A percentile compares a stretch with the other conserved stretches of the same genome.
phyloP scores from a whole-genome alignment of 2,113 vertebrate species.

The Atherinomorus stipes region DNA sequence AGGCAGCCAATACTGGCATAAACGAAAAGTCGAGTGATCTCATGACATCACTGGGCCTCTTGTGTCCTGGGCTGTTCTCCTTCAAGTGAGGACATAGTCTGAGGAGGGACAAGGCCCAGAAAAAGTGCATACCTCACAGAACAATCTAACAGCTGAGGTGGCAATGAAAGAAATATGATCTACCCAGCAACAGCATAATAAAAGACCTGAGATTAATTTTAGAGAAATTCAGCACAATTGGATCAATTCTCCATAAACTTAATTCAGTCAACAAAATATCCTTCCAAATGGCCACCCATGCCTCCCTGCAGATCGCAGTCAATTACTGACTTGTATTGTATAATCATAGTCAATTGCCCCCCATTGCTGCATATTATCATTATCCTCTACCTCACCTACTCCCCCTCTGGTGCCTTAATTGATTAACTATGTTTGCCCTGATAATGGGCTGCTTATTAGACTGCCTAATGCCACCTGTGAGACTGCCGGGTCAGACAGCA shows the following conservation, averaged over 20 bases:
- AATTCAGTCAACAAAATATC: neutral
- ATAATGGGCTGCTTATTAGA: conserved; percentile 73
- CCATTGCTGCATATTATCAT: conserved; percentile 49
- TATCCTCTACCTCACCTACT: conserved; percentile 52
- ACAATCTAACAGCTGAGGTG: conserved; percentile 27
- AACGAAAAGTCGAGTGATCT: conserved; percentile 63
- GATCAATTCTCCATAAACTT: neutral
- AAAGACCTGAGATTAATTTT: neutral
- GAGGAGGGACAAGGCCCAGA: neutral
- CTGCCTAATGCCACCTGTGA: conserved; percentile 56
- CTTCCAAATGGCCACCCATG: neutral
- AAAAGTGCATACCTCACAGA: conserved; percentile 9
- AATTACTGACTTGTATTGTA: conserved; percentile 44
- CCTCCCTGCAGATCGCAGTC: conserved; percentile 2
- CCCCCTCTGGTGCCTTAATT: conserved; percentile 67
- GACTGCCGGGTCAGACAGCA: conserved; percentile 53
- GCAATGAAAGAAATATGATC: neutral
- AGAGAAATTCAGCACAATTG: neutral
- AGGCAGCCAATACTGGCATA: conserved; percentile 57
- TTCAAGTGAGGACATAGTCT: conserved; percentile 20
- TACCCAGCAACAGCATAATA: conserved; percentile 18
- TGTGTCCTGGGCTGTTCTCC: conserved; percentile 24
- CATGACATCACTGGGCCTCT: conserved; percentile 49
- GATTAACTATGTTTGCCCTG: conserved; percentile 72
- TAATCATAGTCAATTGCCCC: conserved; percentile 45